Evolutionary conservation across 2,888 invertebrate species (phyloP).

Genomic region (Acanthosepion pharaonis): DNA sequence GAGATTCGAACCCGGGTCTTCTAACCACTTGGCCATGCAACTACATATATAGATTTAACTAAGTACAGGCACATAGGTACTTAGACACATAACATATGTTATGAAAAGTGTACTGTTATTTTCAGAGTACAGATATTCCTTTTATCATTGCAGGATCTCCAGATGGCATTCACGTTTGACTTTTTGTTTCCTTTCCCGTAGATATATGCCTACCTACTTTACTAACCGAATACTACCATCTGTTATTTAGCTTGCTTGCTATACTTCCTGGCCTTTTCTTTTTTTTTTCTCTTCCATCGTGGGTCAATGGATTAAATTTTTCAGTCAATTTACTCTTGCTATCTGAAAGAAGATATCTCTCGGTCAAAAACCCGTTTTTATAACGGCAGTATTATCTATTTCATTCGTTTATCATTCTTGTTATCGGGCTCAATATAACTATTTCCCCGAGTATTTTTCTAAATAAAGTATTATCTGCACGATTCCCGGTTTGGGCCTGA

Average conservation of each 20-base stretch:
- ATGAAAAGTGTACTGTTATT: too few relatives aligned
- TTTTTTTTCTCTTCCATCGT: not conserved
- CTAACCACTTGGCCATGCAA: too few relatives aligned
- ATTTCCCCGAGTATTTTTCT: too few relatives aligned
- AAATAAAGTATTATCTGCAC: too few relatives aligned
- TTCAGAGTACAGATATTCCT: too few relatives aligned
- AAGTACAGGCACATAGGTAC: too few relatives aligned
- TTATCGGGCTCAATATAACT: too few relatives aligned
- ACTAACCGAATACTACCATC: not conserved
- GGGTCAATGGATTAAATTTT: not conserved
- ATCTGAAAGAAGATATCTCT: not conserved
- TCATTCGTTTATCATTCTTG: not conserved
- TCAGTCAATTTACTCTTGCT: not conserved
- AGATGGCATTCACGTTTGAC: not conserved
- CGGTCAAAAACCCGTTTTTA: not conserved
- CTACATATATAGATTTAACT: too few relatives aligned
- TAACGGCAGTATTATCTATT: not conserved
- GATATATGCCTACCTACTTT: not conserved
- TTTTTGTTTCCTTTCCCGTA: not conserved
- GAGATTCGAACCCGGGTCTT: too few relatives aligned
- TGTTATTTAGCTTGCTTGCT: not conserved
- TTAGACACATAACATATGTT: too few relatives aligned
- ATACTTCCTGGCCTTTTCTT: fast-evolving
- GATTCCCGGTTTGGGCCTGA: too few relatives aligned
- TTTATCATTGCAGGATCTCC: too few relatives aligned